Percentiles rank a stretch among this genome's conserved stretches.
phyloP scores from a whole-genome alignment of 2,888 invertebrate genomes.

The Melieria crassipennis region DNA sequence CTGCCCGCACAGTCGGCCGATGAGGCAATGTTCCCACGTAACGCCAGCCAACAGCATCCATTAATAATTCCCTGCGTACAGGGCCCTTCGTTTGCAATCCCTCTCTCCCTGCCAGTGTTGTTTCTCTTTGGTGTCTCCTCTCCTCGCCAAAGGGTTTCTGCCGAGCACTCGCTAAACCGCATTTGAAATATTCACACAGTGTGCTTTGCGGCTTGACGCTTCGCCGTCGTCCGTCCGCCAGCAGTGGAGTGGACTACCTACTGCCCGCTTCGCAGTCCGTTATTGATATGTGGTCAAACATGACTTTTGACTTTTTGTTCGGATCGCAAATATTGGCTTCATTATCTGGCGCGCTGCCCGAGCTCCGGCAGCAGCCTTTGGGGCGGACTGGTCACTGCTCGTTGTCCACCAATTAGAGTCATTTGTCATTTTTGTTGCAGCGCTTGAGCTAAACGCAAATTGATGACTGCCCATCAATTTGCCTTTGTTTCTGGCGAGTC shows the following conservation, averaged over 20 bases:
- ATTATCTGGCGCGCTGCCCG: constrained; percentile 2
- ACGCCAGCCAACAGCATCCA: constrained; percentile 30
- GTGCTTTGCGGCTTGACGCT: constrained; percentile 41
- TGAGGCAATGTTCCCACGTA: background rate
- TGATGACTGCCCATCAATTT: constrained; percentile 46
- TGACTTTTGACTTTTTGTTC: constrained; percentile 36
- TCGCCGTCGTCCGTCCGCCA: background rate
- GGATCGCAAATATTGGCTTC: constrained; percentile 38
- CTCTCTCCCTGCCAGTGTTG: background rate
- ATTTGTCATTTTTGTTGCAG: constrained; percentile 25
- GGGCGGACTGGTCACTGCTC: background rate
- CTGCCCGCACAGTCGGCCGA: no score
- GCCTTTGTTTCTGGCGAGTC: constrained; percentile 20
- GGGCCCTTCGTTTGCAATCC: background rate
- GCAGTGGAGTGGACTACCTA: background rate
- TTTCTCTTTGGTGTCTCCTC: background rate
- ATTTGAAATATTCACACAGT: constrained; percentile 38
- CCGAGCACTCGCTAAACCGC: constrained; percentile 15
- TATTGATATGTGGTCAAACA: constrained; percentile 34
- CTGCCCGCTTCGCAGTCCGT: background rate
- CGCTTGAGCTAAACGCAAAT: constrained; percentile 28
- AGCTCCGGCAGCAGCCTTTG: background rate
- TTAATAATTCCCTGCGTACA: constrained; percentile 39
- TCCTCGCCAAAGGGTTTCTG: background rate
- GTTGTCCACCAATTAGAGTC: background rate